Evolutionary conservation across 2,888 invertebrate species (phyloP), one percentile per base, ranked within the genome.

Genomic region (Abscondita cerata): DNA sequence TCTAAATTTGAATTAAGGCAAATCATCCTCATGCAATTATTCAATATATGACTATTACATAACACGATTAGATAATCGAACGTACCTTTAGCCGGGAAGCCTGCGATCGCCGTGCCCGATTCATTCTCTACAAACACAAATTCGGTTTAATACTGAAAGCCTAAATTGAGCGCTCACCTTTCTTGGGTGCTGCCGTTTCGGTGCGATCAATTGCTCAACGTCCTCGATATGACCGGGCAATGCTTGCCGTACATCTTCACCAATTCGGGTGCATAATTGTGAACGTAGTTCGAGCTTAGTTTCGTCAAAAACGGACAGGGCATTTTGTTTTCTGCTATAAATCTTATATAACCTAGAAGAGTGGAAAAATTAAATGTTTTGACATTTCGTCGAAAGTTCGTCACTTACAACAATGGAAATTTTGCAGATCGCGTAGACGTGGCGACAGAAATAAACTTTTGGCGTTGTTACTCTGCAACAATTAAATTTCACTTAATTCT

Each of bases 271-370:
- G 90, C 91, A 82, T 95, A 93, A 81, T 92, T 93, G 69, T 91
- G 89, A 66, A 95, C 86, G 81, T 91, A 95, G 74, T 88, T 87
- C 68, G 89, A 84, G 74, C 90, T 91, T 66, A 95, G 83, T 68
- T 91, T 89, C 72, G 90, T 90, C 74, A 95, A 82, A 82, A 95
- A 95, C 67, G 95, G 95, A 80, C 95, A 95, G 77, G 93, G 91
- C 93, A 95, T 94, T 76, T 81, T 88, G 16, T 53, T 47, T 9
- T 41, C 36, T 15, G 18, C 18, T 16, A 59, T 48, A 4, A 33
- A 36, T 44, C 46, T 64, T 52, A 54, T 38, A 25, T 59, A 59
- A 59, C 56, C 63, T 64, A 12, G 2, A 11, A 44, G n/a, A 31
- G 15, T 4, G 38, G n/a, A 13, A n/a, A n/a, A n/a, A n/a, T n/a